These are phyloP conservation scores for Zeugodacus cucurbitae DNA, from an alignment of 1,140 invertebrate genomes.

Conservation along the genomic window DNA sequence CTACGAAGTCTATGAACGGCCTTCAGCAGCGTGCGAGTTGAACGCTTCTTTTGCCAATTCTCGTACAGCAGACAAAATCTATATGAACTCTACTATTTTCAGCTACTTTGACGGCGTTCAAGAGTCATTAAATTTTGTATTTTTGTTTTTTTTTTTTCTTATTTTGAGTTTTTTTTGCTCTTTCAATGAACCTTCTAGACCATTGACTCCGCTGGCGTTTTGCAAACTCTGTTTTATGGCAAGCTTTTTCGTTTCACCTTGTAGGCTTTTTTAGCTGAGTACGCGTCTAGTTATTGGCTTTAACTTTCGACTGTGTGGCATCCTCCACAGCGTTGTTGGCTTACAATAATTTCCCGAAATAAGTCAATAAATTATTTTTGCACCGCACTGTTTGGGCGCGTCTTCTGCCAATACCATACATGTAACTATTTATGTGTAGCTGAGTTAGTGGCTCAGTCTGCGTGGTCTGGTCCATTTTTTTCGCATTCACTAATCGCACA, in stretches of 20 bases:
- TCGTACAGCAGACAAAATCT: not conserved
- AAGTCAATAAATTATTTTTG: not conserved
- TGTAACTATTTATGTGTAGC: not conserved
- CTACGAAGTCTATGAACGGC: conserved; percentile 36
- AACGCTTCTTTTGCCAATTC: not conserved
- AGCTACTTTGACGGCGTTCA: not conserved
- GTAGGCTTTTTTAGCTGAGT: not conserved
- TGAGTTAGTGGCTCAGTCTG: not conserved
- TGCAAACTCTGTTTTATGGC: not conserved
- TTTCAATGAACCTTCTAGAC: not conserved
- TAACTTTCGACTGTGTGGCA: too few relatives aligned
- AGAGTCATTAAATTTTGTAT: not conserved
- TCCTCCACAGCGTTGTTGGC: not conserved
- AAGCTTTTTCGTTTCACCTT: not conserved
- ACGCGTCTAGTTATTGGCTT: not conserved
- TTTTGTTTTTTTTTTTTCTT: not conserved
- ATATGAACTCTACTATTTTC: conserved; percentile 15
- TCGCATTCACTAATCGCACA: not conserved
- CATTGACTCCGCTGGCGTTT: not conserved
- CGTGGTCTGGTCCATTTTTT: not conserved
- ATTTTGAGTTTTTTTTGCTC: not conserved
- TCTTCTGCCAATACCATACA: not conserved
- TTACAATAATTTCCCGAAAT: not conserved
- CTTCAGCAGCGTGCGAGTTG: not conserved
- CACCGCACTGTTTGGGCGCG: not conserved